Conservation (phyloP, 2,113 vertebrate species). For the Takifugu bimaculatus region DNA sequence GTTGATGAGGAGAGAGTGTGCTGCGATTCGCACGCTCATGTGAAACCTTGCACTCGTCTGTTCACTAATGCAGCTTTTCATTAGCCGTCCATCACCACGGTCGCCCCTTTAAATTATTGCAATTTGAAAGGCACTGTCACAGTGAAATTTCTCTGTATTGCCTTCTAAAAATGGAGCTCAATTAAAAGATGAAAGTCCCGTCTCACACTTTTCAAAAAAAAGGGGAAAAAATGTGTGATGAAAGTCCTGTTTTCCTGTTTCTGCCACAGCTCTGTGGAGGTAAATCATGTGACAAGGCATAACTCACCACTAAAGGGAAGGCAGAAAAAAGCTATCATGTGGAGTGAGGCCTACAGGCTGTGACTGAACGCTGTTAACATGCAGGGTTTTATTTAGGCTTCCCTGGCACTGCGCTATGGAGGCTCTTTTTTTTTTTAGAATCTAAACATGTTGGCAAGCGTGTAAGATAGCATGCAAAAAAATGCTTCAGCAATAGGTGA, state of each 20-base stretch:
- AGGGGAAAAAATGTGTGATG: background rate
- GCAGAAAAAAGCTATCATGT: constrained; percentile 2
- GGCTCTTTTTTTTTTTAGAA: constrained; percentile 11
- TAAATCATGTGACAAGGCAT: background rate
- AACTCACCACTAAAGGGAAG: constrained; percentile 1
- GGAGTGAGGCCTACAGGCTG: constrained; percentile 2
- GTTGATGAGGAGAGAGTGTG: constrained; percentile 14
- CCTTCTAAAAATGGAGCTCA: background rate
- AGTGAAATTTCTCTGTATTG: background rate
- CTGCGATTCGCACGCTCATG: background rate
- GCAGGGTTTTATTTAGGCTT: constrained; percentile 14
- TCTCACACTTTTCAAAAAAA: too few species aligned
- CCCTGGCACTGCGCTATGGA: constrained; percentile 20
- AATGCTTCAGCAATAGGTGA: background rate
- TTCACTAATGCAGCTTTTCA: constrained; percentile 23
- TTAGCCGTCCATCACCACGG: constrained; percentile 21
- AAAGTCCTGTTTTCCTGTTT: too few species aligned
- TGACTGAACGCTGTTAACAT: background rate
- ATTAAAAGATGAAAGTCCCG: background rate
- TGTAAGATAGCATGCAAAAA: constrained; percentile 8
- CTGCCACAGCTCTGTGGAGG: background rate
- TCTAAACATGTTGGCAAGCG: constrained; percentile 17
- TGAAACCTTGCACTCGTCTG: constrained; percentile 1
- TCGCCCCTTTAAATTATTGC: constrained; percentile 21
- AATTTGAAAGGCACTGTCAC: constrained; percentile 6